These are phyloP conservation scores for Sebastes matsubarae DNA, from an alignment of 2,797 vertebrate species.

Conservation along the genomic window DNA sequence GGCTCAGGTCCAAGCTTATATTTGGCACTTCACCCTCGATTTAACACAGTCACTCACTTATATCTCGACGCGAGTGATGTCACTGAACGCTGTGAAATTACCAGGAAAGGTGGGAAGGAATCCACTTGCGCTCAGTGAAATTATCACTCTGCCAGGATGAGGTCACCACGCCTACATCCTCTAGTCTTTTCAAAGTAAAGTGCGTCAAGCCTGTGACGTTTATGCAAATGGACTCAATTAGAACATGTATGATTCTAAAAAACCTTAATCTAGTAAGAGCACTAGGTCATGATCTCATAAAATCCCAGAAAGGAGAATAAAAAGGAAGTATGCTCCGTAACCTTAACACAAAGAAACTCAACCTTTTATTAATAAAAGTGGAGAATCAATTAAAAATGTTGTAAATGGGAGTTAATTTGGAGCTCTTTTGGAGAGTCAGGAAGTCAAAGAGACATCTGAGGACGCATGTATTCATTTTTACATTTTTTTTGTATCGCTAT, in stretches of 20 bases:
- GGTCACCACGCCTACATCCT: conserved; percentile 20
- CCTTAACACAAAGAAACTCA: conserved; percentile 21
- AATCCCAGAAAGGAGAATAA: conserved; percentile 5
- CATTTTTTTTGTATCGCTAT: conserved; percentile 7
- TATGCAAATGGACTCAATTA: conserved; percentile 32
- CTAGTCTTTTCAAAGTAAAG: conserved; percentile 21
- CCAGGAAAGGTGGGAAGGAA: conserved; percentile 12
- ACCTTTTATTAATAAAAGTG: conserved; percentile 11
- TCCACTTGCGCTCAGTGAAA: conserved; percentile 35
- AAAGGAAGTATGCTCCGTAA: conserved; percentile 2
- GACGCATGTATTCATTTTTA: conserved; percentile 19
- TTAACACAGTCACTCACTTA: conserved; percentile 9
- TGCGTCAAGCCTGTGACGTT: conserved; percentile 1
- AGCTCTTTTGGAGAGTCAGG: background rate
- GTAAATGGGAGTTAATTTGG: conserved; percentile 15
- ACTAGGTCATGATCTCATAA: conserved; percentile 27
- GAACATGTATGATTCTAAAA: conserved; percentile 21
- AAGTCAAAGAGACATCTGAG: conserved; percentile 34
- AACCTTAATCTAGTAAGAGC: conserved; percentile 34
- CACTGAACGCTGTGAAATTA: conserved; percentile 12
- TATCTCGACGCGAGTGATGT: conserved; percentile 30
- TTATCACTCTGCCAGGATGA: conserved; percentile 29
- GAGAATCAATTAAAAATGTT: conserved; percentile 14
- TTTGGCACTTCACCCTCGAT: background rate
- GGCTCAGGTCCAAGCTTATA: background rate